Percentiles rank a stretch among this genome's conserved stretches.
phyloP scores from a whole-genome alignment of 2,113 vertebrate species.

The Nerophis lumbriciformis region DNA sequence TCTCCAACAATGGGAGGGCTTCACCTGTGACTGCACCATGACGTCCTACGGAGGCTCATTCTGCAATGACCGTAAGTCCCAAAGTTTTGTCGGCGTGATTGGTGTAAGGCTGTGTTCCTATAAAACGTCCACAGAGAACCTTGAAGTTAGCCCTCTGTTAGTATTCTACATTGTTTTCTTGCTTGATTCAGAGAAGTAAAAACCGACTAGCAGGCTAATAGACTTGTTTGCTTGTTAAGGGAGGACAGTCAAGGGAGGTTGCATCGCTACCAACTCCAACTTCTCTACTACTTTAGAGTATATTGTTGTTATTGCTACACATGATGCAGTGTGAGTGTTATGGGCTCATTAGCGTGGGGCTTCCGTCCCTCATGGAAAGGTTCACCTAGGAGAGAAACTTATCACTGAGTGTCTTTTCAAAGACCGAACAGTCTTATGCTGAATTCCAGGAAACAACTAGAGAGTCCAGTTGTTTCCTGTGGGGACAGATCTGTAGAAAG shows the following conservation, averaged over 20 bases:
- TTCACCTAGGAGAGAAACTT: constrained; percentile 1
- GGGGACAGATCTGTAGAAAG: constrained; percentile 13
- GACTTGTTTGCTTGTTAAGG: constrained; percentile 46
- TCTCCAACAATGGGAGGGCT: constrained; percentile 93
- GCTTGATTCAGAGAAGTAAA: constrained; percentile 34
- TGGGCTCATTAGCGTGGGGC: constrained; percentile 35
- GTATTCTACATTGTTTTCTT: not conserved
- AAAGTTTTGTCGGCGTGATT: not conserved
- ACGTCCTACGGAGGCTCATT: constrained; percentile 79
- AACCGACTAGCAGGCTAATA: constrained; percentile 43
- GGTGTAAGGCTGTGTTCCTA: not conserved
- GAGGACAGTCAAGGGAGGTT: constrained; percentile 15
- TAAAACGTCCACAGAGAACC: constrained; percentile 2
- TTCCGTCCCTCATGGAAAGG: constrained; percentile 22
- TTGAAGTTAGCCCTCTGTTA: not conserved
- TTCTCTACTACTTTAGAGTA: not conserved
- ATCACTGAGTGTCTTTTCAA: too few relatives aligned
- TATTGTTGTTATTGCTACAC: constrained; percentile 5
- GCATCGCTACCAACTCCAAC: constrained; percentile 3
- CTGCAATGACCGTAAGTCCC: constrained; percentile 74
- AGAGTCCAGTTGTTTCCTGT: constrained; percentile 22
- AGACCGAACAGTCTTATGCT: too few relatives aligned
- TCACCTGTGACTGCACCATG: constrained; percentile 90
- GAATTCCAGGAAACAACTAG: too few relatives aligned
- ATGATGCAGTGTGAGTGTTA: constrained; percentile 21